Evolutionary conservation across 1,140 invertebrate species (phyloP), one percentile per base, ranked within the genome.

Genomic region (Leptonema lineaticorne): DNA sequence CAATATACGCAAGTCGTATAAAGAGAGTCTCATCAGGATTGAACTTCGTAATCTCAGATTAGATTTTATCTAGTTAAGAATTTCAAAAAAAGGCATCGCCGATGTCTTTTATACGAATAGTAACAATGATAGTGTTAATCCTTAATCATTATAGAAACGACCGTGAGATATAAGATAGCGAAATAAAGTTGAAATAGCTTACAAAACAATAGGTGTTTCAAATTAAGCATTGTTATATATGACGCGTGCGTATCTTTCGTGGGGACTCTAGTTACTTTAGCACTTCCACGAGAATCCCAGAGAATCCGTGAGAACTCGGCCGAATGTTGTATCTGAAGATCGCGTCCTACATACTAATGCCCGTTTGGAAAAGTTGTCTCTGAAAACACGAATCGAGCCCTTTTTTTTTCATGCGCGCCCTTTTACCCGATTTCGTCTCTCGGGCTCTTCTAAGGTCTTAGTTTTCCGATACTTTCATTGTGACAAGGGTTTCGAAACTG

Each of bases 341-440:
- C 62, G 30, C 62, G 62, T 45, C 50, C 62, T 64, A 64, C 62
- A 64, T 64, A 64, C 62, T 64, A 64, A 64, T 64, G 62, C 26
- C 45, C n/a, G n/a, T n/a, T 26, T 28, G 22, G 33, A 64, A 64
- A 64, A 64, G 45, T 64, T 64, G 62, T 64, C 62, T 50, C 62
- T 46, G 27, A 62, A 45, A 62, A 59, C 57, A 62, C 16, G 24
- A 48, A 20, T 9, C 16, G 48, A 20, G 48, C 48, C 48, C 45
- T 20, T 22, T 20, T 18, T n/a, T n/a, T n/a, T n/a, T n/a, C 5
- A 22, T 53, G 11, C 20, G 16, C 11, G 9, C 37, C 9, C 37
- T 16, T 41, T 2, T 2, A 41, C 9, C 30, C 30, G 11, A 9
- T 2, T 16, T 16, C 16, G 20, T 26, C 50, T 9, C 59, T 24